Evolutionary conservation across 64 coral and sea anemone genomes (phyloP).

Genomic region (Porites australiensis): DNA sequence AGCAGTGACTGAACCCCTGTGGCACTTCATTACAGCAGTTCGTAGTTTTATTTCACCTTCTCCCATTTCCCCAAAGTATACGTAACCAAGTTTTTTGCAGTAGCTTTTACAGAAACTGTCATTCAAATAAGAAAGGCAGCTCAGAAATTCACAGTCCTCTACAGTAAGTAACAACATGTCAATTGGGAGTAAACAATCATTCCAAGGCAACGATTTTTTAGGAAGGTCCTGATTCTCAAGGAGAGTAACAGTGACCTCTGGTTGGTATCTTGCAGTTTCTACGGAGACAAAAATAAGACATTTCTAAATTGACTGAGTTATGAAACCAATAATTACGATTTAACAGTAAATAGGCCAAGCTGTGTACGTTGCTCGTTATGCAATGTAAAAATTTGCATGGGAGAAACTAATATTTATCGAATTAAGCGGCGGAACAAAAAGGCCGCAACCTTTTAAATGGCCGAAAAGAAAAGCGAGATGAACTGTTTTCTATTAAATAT

Average conservation of each 20-base stretch:
- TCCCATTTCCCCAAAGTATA: slow-evolving; percentile 35
- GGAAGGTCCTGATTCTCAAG: background rate
- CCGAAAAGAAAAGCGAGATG: too few relatives aligned
- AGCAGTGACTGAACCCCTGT: background rate
- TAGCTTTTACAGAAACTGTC: background rate
- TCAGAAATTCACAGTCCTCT: slow-evolving; percentile 22
- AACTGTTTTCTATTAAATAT: too few relatives aligned
- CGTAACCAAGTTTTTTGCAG: background rate
- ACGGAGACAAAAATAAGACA: too few relatives aligned
- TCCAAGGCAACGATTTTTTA: background rate
- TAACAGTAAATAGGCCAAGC: too few relatives aligned
- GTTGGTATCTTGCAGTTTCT: background rate
- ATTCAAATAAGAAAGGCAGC: background rate
- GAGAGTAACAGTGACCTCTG: background rate
- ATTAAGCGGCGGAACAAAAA: too few relatives aligned
- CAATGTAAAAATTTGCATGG: too few relatives aligned
- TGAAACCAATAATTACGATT: too few relatives aligned
- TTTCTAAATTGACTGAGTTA: too few relatives aligned
- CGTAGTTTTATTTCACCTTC: background rate
- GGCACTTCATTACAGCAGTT: slow-evolving; percentile 3
- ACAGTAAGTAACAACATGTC: slow-evolving; percentile 19
- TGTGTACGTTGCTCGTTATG: too few relatives aligned
- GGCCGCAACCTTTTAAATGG: too few relatives aligned
- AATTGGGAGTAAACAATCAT: background rate
- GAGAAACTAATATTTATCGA: too few relatives aligned